Evolutionary conservation across 2,797 vertebrate genomes (phyloP).

Genomic region (Bradypus variegatus): DNA sequence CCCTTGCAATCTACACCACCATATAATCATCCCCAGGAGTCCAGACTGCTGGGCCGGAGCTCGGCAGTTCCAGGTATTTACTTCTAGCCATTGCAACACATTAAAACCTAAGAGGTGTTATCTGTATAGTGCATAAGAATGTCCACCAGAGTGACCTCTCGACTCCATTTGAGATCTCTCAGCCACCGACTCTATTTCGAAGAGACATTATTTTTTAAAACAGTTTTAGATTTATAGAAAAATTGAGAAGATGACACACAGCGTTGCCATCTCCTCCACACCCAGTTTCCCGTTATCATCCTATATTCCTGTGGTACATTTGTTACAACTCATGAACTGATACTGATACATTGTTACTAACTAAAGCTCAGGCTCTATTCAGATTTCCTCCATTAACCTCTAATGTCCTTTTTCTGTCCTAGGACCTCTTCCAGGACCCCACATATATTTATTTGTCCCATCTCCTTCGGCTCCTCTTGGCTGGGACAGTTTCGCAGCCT

Average conservation of each 20-base stretch:
- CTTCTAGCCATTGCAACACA: too few relatives aligned
- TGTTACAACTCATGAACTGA: accelerated
- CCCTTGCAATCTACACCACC: too few relatives aligned
- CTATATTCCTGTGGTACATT: accelerated
- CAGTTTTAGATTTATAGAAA: not conserved
- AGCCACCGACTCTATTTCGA: too few relatives aligned
- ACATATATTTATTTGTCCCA: accelerated
- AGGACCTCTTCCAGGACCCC: not conserved
- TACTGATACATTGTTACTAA: accelerated
- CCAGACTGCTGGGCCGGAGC: too few relatives aligned
- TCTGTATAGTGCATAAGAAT: too few relatives aligned
- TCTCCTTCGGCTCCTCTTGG: not conserved
- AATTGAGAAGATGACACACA: not conserved
- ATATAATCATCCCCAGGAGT: too few relatives aligned
- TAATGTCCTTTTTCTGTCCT: too few relatives aligned
- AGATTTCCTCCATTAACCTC: too few relatives aligned
- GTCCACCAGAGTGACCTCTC: too few relatives aligned
- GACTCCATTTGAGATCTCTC: too few relatives aligned
- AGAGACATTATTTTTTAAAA: not conserved
- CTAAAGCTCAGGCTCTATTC: accelerated
- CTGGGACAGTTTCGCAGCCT: not conserved
- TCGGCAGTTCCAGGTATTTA: too few relatives aligned
- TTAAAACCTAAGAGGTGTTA: too few relatives aligned
- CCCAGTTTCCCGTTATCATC: not conserved
- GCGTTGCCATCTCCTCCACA: accelerated